Conservation (phyloP, 2,888 invertebrate genomes). For the Protophormia terraenovae region DNA sequence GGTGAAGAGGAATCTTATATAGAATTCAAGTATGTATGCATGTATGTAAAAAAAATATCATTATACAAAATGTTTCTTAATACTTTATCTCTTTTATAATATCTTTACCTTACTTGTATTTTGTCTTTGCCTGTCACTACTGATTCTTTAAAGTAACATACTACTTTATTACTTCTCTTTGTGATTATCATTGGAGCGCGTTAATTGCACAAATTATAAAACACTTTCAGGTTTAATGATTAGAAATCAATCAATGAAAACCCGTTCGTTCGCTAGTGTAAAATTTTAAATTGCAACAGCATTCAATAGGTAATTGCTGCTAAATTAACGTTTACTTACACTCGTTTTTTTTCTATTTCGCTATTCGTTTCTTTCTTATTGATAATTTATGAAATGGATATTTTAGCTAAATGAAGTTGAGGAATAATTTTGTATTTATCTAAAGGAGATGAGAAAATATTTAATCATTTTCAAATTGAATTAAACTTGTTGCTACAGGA, state of each 20-base stretch:
- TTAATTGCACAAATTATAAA: constrained; percentile 69
- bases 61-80: not conserved
- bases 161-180: constrained; percentile 38
- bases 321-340: constrained; percentile 49
- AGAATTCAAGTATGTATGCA: too few relatives aligned
- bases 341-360: not conserved
- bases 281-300: constrained; percentile 23
- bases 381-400: constrained; percentile 35
- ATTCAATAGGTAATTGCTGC: constrained; percentile 43
- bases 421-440: constrained; percentile 32
- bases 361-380: not conserved
- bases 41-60: not conserved
- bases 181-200: constrained; percentile 65
- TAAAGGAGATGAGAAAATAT: constrained; percentile 47
- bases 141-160: constrained; percentile 1
- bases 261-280: constrained; percentile 42
- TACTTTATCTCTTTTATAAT: not conserved
- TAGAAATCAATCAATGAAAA: constrained; percentile 65
- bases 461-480: constrained; percentile 48
- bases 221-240: constrained; percentile 67
- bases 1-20: too few relatives aligned
- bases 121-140: constrained; percentile 34
- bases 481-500: constrained; percentile 48
- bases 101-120: constrained; percentile 27
- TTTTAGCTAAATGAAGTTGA: constrained; percentile 2